phyloP scores from a whole-genome alignment of 2,888 invertebrate genomes.

The Aethes cnicana region DNA sequence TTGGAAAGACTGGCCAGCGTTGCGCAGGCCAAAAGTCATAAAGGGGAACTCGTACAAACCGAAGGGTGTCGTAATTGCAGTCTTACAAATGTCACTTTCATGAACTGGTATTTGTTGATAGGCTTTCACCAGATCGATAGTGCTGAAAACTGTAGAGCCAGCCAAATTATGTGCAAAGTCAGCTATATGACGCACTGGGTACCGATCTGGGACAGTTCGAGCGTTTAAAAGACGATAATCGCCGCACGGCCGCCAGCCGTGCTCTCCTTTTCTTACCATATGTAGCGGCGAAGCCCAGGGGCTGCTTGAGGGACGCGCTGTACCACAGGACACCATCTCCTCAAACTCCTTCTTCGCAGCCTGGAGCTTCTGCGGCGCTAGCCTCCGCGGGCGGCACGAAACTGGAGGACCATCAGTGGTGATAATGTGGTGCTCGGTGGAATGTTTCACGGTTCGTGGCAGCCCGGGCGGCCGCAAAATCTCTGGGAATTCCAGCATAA shows the following conservation, averaged over 20 bases:
- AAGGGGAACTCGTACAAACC: conserved; percentile 39
- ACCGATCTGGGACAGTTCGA: neutral
- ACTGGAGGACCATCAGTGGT: neutral
- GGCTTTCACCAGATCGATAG: neutral
- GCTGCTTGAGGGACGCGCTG: neutral
- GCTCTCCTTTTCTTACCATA: neutral
- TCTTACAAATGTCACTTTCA: neutral
- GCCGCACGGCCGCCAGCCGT: neutral
- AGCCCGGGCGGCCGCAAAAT: neutral
- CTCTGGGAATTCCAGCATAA: neutral
- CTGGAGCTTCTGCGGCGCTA: neutral
- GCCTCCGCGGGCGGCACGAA: neutral
- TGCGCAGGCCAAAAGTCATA: conserved; percentile 52
- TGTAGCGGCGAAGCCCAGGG: neutral
- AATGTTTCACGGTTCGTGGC: neutral
- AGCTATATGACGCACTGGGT: neutral
- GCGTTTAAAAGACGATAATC: neutral
- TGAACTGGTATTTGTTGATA: neutral
- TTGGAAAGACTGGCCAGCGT: conserved; percentile 57
- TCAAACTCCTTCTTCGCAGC: neutral
- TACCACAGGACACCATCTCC: neutral
- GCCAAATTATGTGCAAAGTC: neutral
- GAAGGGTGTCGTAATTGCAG: conserved; percentile 30
- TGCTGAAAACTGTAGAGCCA: neutral
- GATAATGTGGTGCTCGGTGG: neutral